These are phyloP conservation scores for Lepidocyrtoides sp. DNA, from an alignment of 2,888 invertebrate species.

Conservation along the genomic window DNA sequence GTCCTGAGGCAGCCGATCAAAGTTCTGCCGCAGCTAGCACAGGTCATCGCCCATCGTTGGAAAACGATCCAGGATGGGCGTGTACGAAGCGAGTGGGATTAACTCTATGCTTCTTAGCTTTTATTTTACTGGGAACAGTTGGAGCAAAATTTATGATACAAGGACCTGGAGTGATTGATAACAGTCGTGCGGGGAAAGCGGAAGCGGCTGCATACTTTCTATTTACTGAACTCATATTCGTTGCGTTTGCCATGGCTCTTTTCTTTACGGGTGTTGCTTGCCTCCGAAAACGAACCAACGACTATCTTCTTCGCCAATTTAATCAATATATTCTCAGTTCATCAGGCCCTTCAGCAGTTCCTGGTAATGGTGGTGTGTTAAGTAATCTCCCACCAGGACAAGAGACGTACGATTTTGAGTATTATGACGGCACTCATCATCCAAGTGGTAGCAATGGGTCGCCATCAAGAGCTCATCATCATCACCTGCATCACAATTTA, in stretches of 20 bases:
- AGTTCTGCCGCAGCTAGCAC: conserved; percentile 58
- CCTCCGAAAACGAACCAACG: conserved; percentile 83
- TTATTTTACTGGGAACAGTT: conserved; percentile 81
- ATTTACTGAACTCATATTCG: conserved; percentile 83
- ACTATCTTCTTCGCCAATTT: conserved; percentile 81
- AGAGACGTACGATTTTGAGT: conserved; percentile 67
- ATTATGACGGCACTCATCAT: conserved; percentile 66
- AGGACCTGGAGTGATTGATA: conserved; percentile 79
- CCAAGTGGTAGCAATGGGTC: conserved; percentile 19
- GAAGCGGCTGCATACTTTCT: conserved; percentile 83
- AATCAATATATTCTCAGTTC: conserved; percentile 82
- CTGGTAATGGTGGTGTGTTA: conserved; percentile 39
- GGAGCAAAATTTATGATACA: conserved; percentile 79
- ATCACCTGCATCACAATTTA: conserved; percentile 66
- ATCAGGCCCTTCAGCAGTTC: conserved; percentile 41
- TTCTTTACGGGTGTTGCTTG: conserved; percentile 83
- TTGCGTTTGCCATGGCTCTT: conserved; percentile 82
- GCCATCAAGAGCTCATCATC: conserved; percentile 59
- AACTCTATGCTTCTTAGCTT: conserved; percentile 83
- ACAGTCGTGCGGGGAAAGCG: conserved; percentile 69
- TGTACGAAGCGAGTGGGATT: conserved; percentile 84
- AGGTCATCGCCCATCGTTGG: conserved; percentile 61
- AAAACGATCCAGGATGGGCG: conserved; percentile 76
- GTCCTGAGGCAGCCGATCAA: conserved; percentile 54
- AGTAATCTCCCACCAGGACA: conserved; percentile 37